phyloP scores from a whole-genome alignment of 2,113 vertebrate genomes.

The Echinops telfairi region DNA sequence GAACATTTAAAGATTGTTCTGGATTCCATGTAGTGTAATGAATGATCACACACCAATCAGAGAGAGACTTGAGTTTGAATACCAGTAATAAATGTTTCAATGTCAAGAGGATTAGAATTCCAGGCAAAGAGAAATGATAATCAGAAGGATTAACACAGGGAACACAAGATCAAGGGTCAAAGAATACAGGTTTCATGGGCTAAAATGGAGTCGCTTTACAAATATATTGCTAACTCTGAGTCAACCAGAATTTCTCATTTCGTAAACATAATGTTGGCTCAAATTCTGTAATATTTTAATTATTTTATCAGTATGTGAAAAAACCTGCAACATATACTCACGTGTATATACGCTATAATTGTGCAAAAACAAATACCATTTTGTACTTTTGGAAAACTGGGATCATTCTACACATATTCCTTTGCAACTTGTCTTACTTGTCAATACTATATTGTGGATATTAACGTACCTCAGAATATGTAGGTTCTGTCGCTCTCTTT shows the following conservation, averaged over 20 bases:
- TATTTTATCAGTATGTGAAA: not conserved
- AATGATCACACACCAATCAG: not conserved
- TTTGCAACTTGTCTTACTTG: not conserved
- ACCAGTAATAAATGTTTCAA: not conserved
- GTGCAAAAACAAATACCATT: not conserved
- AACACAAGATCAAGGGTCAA: not conserved
- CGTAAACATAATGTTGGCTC: not conserved
- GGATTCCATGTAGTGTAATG: not conserved
- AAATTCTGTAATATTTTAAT: not conserved
- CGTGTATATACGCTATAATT: not conserved
- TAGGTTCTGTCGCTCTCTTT: not conserved
- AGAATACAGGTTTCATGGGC: not conserved
- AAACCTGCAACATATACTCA: not conserved
- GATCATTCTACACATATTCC: not conserved
- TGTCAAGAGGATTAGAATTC: not conserved
- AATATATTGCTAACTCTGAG: not conserved
- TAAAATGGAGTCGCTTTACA: not conserved
- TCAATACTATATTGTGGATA: not conserved
- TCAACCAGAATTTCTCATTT: constrained; percentile 16
- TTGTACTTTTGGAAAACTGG: not conserved
- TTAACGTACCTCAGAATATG: not conserved
- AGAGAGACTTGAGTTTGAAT: not conserved
- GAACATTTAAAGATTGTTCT: not conserved
- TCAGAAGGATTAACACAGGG: not conserved
- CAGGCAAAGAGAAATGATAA: not conserved